These are phyloP conservation scores for Falco concolor DNA, from an alignment of 2,797 vertebrate species.

Conservation along the genomic window DNA sequence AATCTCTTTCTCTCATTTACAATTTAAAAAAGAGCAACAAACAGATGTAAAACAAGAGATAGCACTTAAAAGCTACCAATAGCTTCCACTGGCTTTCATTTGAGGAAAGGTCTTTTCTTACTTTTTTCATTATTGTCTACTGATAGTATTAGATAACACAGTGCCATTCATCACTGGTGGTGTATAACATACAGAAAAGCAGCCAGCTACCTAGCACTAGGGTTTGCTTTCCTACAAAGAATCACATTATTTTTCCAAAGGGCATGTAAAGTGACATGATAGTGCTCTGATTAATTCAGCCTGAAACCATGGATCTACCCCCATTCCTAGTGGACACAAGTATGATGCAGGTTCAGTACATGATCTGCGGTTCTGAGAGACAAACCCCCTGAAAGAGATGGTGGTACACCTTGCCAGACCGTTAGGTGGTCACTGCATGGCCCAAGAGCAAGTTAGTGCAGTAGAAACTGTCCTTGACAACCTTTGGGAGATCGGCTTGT, in stretches of 20 bases:
- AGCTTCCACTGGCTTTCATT: neutral
- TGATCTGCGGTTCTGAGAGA: neutral
- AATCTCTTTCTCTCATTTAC: neutral
- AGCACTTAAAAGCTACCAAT: neutral
- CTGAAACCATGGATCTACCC: neutral
- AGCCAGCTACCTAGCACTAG: neutral
- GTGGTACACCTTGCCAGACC: neutral
- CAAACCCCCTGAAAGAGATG: neutral
- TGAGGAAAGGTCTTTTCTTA: neutral
- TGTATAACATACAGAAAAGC: neutral
- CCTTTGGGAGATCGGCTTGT: neutral
- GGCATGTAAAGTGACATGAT: neutral
- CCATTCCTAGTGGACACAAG: neutral
- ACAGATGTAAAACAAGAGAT: neutral
- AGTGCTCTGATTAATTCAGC: neutral
- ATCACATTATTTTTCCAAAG: neutral
- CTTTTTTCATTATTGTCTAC: neutral
- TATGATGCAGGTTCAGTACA: neutral
- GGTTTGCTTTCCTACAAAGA: neutral
- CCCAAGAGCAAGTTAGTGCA: neutral
- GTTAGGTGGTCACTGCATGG: neutral
- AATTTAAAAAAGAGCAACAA: neutral
- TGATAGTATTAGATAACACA: neutral
- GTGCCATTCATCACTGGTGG: neutral
- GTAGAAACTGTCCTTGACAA: neutral